A percentile compares a stretch with the other conserved stretches of the same genome.
These are phyloP conservation scores for Microhierax caerulescens DNA, from an alignment of 2,797 vertebrate genomes.

Conservation along the genomic window DNA sequence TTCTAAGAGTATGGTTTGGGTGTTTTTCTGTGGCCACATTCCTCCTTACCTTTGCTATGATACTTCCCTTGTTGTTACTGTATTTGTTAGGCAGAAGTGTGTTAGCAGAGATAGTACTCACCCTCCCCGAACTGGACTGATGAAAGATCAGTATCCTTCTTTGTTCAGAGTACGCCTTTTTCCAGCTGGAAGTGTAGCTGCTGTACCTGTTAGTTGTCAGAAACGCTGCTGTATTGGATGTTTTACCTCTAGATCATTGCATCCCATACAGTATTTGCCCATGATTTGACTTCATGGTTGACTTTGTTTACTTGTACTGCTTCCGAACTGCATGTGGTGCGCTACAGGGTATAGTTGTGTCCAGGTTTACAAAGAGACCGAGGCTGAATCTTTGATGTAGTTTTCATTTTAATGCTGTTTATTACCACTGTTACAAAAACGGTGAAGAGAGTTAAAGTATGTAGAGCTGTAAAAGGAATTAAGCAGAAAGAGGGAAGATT, in stretches of 20 bases:
- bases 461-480: background rate
- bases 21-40: accelerated
- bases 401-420: background rate
- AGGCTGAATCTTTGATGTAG: background rate
- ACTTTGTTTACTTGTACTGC: background rate
- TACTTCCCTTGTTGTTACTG: background rate
- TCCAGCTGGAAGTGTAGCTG: background rate
- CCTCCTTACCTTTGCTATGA: background rate
- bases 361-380: background rate
- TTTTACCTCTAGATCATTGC: background rate
- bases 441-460: background rate
- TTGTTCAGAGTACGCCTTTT: accelerated
- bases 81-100: background rate
- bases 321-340: background rate
- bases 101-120: background rate
- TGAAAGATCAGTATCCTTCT: accelerated
- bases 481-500: background rate
- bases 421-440: background rate
- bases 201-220: background rate
- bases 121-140: background rate
- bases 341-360: background rate
- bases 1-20: background rate
- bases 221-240: background rate
- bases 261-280: background rate
- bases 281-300: background rate